Base-by-base conservation (phyloP, 2,888 invertebrate genomes). In the Acanthosepion esculentum region DNA sequence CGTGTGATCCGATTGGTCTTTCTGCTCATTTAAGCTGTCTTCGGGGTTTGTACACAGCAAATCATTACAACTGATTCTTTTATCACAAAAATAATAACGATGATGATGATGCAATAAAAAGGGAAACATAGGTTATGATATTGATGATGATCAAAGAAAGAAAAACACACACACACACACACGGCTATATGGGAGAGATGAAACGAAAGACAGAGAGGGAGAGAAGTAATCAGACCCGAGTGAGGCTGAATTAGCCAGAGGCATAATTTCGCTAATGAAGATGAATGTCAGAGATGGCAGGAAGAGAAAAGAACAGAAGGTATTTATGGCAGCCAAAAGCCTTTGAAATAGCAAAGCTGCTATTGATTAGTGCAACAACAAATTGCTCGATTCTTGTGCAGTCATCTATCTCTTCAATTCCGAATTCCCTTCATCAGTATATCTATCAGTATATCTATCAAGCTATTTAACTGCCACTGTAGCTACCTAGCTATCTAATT, bases 321-420 rank as follows among this genome's bases (percentile, higher is more conserved):
- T 59, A 23, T 59, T 59, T 59, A 59, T 59, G 59, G 59, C 23
- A 23, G 59, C 15, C n/a, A 78, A 78, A 78, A 78, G n/a, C 33
- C 78, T 78, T 78, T 78, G 78, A 78, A 78, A 78, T 78, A 15
- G 33, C n/a, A 78, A n/a, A 78, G 15, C 59, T 7, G n/a, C n/a
- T n/a, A 78, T 78, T 78, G 78, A 78, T 78, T 78, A 78, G 78
- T n/a, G n/a, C 78, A 78, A 78, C 78, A 78, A 33, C 78, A n/a
- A 78, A 78, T 78, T 78, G 78, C 15, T 78, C 78, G 15, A n/a
- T 78, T 78, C 78, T n/a, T 15, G 18, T 78, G 8, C 78, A n/a
- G 29, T 29, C n/a, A n/a, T 78, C 78, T 12, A n/a, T 78, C 78
- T 23, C 3, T 33, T 4, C 10, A 78, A n/a, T 78, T n/a, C 3